phyloP scores from a whole-genome alignment of 2,113 vertebrate species.

The Istiophorus platypterus region DNA sequence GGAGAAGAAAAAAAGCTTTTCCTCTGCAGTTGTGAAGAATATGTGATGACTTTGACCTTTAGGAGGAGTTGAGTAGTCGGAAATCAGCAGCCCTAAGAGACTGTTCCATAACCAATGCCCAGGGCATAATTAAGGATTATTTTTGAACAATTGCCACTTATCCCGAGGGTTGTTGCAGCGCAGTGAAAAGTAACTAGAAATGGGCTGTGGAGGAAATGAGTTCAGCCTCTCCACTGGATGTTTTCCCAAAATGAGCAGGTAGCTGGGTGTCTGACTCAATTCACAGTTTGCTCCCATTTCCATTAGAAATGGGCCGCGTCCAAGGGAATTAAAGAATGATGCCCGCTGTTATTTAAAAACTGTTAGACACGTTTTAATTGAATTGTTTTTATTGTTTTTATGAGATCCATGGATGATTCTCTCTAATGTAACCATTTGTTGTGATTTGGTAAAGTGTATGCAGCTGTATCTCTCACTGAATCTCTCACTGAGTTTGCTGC shows the following conservation, averaged over 20 bases:
- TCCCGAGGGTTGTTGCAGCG: slow-evolving; percentile 41
- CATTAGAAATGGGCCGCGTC: background rate
- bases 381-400: slow-evolving; percentile 12
- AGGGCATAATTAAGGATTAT: slow-evolving; percentile 34
- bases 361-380: background rate
- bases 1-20: background rate
- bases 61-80: background rate
- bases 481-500: slow-evolving; percentile 1
- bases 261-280: background rate
- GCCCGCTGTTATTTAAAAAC: slow-evolving; percentile 7
- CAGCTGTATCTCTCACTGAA: slow-evolving; percentile 22
- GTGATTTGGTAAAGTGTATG: slow-evolving; percentile 22
- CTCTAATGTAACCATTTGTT: slow-evolving; percentile 7
- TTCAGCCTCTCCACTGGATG: slow-evolving; percentile 22
- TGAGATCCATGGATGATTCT: background rate
- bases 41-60: slow-evolving; percentile 49
- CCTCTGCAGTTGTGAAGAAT: background rate
- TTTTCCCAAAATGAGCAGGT: slow-evolving; percentile 27
- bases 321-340: background rate
- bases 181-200: slow-evolving; percentile 46
- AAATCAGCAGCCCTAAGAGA: slow-evolving; percentile 18
- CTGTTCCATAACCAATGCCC: slow-evolving; percentile 11
- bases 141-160: slow-evolving; percentile 51
- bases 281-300: slow-evolving; percentile 5
- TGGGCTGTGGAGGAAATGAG: slow-evolving; percentile 13